Evolutionary conservation across 2,888 invertebrate genomes (phyloP), one percentile per base, ranked within the genome.

Genomic region (Ectobius pallidus): DNA sequence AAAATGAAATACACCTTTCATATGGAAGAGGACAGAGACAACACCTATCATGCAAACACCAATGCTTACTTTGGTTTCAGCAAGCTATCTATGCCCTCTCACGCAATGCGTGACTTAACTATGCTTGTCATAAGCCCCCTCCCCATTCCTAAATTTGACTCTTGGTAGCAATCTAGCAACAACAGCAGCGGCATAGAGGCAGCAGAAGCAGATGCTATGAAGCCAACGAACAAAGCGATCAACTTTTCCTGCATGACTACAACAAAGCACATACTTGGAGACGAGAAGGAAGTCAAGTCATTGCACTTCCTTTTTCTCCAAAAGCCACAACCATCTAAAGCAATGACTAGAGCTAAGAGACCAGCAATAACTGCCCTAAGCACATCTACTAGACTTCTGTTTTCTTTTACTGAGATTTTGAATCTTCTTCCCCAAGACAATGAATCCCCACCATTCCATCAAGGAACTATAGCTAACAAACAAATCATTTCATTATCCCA

Each of bases 401-500:
- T 22, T 25, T 25, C 6, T 34, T 52, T 52, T 52, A 52, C 25
- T 52, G 9, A 52, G 27, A 52, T 52, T 52, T 52, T 52, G 52
- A 52, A 3, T 52, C 52, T 52, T 52, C 52, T 25, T 52, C 25
- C 52, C 25, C 25, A 16, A 22, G 14, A 52, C 6, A 52, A 52
- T 22, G 14, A 52, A 52, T 52, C n/a, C 25, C 25, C 52, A 52
- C 25, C 14, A 52, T 22, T 52, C 25, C 52, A 52, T 52, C 25
- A 52, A 18, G n/a, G 20, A 52, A 52, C 49, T 52, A 52, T 20
- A 52, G 52, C 52, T 52, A 52, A 52, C 3, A 52, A 52, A 52
- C 52, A 52, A 25, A 52, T 52, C 25, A 52, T 52, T 7, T 52
- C 27, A 52, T 52, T 25, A 52, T 52, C 52, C 46, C 30, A 58